Percentiles rank a stretch among this genome's conserved stretches.
phyloP scores from a whole-genome alignment of 2,113 vertebrate species.

The Pomatorhinus ruficollis region DNA sequence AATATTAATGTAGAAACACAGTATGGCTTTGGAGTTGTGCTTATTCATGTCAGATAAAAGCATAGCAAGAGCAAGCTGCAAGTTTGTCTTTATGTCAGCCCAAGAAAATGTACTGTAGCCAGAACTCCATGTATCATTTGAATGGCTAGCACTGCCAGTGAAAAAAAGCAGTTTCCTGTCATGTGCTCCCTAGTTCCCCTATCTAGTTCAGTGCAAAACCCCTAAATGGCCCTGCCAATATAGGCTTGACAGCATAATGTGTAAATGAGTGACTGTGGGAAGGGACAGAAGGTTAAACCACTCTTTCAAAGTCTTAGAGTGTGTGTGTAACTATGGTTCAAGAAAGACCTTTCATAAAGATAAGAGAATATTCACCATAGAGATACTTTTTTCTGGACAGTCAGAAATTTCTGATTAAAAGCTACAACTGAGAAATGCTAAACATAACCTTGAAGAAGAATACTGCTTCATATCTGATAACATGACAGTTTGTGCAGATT shows the following conservation, averaged over 20 bases:
- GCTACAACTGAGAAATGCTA: neutral
- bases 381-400: neutral
- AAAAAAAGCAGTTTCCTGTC: neutral
- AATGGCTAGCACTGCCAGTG: neutral
- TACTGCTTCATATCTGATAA: neutral
- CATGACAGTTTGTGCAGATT: neutral
- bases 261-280: neutral
- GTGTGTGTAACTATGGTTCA: neutral
- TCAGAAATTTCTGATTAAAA: neutral
- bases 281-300: neutral
- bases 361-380: neutral
- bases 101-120: neutral
- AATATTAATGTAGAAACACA: neutral
- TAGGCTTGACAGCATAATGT: neutral
- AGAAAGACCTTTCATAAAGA: neutral
- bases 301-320: neutral
- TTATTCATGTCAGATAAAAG: neutral
- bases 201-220: neutral
- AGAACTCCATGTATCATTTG: neutral
- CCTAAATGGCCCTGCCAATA: neutral
- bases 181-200: neutral
- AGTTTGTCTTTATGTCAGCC: neutral
- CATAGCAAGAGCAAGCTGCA: neutral
- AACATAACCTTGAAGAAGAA: conserved; percentile 11
- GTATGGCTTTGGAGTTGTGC: neutral